Evolutionary conservation across 2,888 invertebrate genomes (phyloP).

Genomic region (Pecten maximus): DNA sequence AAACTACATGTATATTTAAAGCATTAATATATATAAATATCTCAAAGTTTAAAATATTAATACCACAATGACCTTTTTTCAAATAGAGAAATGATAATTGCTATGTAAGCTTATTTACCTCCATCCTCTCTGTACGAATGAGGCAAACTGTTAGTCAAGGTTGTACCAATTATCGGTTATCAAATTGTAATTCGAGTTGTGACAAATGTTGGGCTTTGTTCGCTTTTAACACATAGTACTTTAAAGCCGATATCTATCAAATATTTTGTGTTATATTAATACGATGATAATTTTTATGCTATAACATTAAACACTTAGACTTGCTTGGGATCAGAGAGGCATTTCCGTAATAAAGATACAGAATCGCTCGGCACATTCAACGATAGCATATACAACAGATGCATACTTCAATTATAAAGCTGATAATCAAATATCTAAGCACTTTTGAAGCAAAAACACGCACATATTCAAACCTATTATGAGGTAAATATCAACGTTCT

Average conservation of each 20-base stretch:
- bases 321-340: slow-evolving; percentile 9
- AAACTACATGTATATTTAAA: no score
- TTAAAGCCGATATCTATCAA: slow-evolving; percentile 2
- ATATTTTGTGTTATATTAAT: slow-evolving; percentile 28
- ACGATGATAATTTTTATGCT: slow-evolving; percentile 2
- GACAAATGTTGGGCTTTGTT: neutral
- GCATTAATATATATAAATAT: no score
- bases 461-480: neutral
- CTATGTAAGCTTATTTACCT: no score
- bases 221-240: neutral
- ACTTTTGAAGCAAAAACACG: slow-evolving; percentile 25
- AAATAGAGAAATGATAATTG: no score
- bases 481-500: neutral
- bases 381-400: neutral
- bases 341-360: neutral
- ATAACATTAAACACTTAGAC: slow-evolving; percentile 10
- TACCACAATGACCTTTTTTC: no score
- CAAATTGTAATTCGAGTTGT: neutral
- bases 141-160: no score
- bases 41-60: no score
- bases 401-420: slow-evolving; percentile 13
- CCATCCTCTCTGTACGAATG: no score
- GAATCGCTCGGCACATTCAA: neutral
- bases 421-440: slow-evolving; percentile 17
- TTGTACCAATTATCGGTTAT: neutral